A percentile compares a stretch with the other conserved stretches of the same genome.
These are phyloP conservation scores for Heteractis magnifica DNA, from an alignment of 92 coral and sea anemone genomes.

Conservation along the genomic window DNA sequence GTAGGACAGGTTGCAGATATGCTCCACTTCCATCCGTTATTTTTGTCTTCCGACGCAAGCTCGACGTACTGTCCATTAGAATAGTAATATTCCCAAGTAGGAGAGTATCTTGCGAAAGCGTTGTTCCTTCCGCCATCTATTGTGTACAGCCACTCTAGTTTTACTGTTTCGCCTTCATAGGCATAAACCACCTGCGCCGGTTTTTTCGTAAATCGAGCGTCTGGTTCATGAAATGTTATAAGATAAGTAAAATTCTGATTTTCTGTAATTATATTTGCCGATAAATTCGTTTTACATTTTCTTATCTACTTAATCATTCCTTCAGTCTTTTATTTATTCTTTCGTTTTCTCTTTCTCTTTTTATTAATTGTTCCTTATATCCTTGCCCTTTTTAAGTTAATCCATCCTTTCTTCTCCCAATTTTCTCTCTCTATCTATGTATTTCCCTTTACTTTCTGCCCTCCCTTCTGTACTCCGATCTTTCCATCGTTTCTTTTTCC, in stretches of 20 bases:
- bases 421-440: neutral
- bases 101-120: constrained; percentile 12
- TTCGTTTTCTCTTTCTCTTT: too few relatives aligned
- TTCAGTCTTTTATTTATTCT: too few relatives aligned
- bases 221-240: neutral
- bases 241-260: too few relatives aligned
- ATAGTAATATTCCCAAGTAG: constrained; percentile 3
- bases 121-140: constrained; percentile 7
- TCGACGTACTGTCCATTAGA: neutral
- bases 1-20: constrained; percentile 8
- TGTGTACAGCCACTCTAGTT: constrained; percentile 20
- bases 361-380: too few relatives aligned
- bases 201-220: constrained; percentile 8
- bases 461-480: too few relatives aligned
- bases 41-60: constrained; percentile 12
- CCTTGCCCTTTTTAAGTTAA: too few relatives aligned
- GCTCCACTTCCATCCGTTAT: constrained; percentile 12
- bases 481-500: too few relatives aligned
- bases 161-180: constrained; percentile 1
- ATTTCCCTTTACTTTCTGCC: too few relatives aligned
- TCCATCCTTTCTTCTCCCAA: neutral
- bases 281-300: neutral
- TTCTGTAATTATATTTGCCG: too few relatives aligned
- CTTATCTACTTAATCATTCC: neutral
- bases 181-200: neutral